phyloP scores from a whole-genome alignment of 2,888 invertebrate genomes.

The Dione juno region DNA sequence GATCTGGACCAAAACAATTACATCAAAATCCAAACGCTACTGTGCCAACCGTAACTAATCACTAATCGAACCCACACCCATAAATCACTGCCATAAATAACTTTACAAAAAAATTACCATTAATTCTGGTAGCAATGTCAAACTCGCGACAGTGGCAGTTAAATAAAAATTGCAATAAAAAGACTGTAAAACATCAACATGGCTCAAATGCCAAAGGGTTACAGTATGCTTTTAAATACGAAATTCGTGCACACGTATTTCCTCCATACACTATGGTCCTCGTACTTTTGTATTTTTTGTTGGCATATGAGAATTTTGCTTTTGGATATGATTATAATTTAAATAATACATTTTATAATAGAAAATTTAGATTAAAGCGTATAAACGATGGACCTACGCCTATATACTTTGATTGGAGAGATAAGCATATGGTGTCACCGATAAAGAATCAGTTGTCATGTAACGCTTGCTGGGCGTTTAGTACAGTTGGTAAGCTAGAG shows the following conservation, averaged over 20 bases:
- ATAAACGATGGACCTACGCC: constrained; percentile 45
- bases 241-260: constrained; percentile 40
- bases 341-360: not conserved
- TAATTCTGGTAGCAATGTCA: constrained; percentile 46
- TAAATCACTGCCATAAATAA: constrained; percentile 41
- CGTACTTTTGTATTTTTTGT: constrained; percentile 15
- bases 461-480: constrained; percentile 65
- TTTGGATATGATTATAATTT: not conserved
- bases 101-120: constrained; percentile 40
- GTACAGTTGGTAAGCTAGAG: constrained; percentile 52
- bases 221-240: constrained; percentile 46
- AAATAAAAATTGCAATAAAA: constrained; percentile 53
- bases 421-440: constrained; percentile 49
- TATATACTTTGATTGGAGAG: constrained; percentile 58
- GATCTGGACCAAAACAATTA: too few relatives aligned
- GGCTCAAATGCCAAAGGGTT: constrained; percentile 48
- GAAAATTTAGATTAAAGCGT: constrained; percentile 2
- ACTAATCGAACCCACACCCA: constrained; percentile 33
- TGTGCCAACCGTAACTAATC: not conserved
- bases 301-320: not conserved
- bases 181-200: constrained; percentile 49
- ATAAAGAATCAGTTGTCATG: constrained; percentile 60
- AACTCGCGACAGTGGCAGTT: constrained; percentile 47
- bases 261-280: constrained; percentile 30
- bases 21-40: not conserved